Evolutionary conservation across 2,113 vertebrate genomes (phyloP).

Genomic region (Misgurnus mizolepis): DNA sequence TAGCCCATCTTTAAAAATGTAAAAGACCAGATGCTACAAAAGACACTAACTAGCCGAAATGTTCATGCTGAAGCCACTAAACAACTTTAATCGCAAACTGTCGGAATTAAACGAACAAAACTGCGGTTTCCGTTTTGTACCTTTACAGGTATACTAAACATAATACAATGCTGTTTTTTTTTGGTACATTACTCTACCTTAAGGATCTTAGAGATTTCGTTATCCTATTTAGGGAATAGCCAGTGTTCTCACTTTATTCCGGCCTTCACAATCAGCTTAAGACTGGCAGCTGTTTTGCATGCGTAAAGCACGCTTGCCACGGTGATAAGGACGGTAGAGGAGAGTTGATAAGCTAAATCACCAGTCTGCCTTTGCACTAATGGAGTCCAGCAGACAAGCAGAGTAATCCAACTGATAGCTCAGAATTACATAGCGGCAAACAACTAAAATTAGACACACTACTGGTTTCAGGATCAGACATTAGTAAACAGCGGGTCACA

Average conservation of each 20-base stretch:
- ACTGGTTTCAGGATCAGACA: background rate
- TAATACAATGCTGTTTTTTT: no score
- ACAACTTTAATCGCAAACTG: no score
- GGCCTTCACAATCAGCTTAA: constrained; percentile 1
- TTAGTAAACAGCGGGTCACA: constrained; percentile 11
- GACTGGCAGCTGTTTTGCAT: constrained; percentile 21
- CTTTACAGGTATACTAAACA: no score
- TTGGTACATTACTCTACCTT: no score
- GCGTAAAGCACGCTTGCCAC: constrained; percentile 36
- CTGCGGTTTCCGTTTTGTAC: no score
- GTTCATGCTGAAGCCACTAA: no score
- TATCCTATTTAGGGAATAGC: no score
- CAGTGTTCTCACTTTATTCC: no score
- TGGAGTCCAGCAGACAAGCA: constrained; percentile 44
- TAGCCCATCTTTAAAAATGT: constrained; percentile 5
- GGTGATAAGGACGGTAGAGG: constrained; percentile 25
- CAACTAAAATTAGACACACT: constrained; percentile 13
- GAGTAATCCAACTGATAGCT: constrained; percentile 27
- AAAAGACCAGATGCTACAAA: background rate
- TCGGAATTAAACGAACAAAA: no score
- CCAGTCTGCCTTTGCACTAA: constrained; percentile 39
- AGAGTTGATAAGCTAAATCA: constrained; percentile 52
- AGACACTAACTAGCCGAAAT: no score
- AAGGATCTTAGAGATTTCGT: constrained; percentile 6
- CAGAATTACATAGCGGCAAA: constrained; percentile 1